Evolutionary conservation across 2,888 invertebrate species (phyloP), one percentile per base, ranked within the genome.

Genomic region (Tholera decimalis): DNA sequence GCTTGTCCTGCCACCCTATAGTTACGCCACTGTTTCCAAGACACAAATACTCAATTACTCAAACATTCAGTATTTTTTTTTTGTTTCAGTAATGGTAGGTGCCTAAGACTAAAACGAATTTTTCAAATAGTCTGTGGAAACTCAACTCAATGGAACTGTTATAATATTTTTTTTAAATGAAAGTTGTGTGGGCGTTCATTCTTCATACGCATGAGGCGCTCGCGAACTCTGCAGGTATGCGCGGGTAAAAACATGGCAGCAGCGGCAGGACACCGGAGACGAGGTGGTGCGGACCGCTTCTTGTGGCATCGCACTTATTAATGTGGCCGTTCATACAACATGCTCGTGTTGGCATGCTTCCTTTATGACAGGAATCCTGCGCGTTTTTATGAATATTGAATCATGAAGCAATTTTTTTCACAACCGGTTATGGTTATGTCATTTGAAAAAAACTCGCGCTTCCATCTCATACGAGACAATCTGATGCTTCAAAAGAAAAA

Each of bases 221-320:
- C 56, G 53, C 72, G 49, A 78, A 65, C 62, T 68, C 65, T 73
- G 74, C 67, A 75, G 80, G 76, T 65, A 87, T 84, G 83, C 74
- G 63, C 46, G 33, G 20, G 53, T 79, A 88, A 88, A 88, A 88
- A 88, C 80, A 82, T 51, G 85, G 67, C 82, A 82, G 82, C 73
- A 83, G 70, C 78, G 57, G 72, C 72, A 73, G 73, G 74, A 80
- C 63, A 80, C 73, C 79, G 64, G 71, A 73, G 77, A 39, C 47
- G 58, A 62, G 41, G 67, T 68, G 66, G 67, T 65, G 73, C 39
- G 66, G 74, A 80, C 82, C 53, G 64, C 82, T 85, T 85, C 85
- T 85, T 85, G 79, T 74, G 54, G 70, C 72, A 35, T 63, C 67
- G 59, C 74, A 74, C 72, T 80, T 85, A 80, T 86, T 81, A 84